Base-by-base conservation (phyloP, 2,888 invertebrate genomes). In the Drosophila anomalata region DNA sequence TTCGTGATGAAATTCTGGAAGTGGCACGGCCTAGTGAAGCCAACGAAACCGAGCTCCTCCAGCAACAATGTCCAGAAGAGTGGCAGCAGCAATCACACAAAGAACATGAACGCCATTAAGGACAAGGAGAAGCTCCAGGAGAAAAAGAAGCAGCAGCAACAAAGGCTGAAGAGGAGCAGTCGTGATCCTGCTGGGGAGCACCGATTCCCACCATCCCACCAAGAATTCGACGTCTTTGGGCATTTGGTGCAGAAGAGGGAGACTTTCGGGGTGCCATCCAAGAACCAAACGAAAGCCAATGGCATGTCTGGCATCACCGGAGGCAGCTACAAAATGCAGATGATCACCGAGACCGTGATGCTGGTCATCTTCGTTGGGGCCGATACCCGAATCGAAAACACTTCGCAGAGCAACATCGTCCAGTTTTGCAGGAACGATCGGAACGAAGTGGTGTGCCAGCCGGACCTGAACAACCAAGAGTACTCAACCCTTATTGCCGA, bases 1-100 rank as follows among this genome's bases (percentile, higher is more conserved):
- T 96, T 96, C 91, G 95, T 96, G 17, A 92, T 96, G 78, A 96
- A 96, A 92, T 95, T 96, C 91, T 96, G 96, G 96, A 95, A 95
- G 87, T 96, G 96, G 96, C 93, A 93, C 73, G 78, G 26, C 2
- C 39, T 36, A 9, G 2, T 11, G 7, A 41, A 51, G 53, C 42
- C 39, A 1, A 29, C 36, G 20, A 70, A 55, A 12, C 63, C 51
- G 11, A 26, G n/a, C 61, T 12, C 42, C 42, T 67, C 39, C 50
- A 73, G 36, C 61, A 68, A 44, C 39, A 70, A 68, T 51, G 63
- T 69, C 1, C 75, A 75, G 31, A 76, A 63, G 20, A 75, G 65
- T 26, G 59, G 55, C 48, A 70, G 61, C 29, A 73, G 59, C 53
- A 72, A 56, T 46, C 75, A 65, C 17, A 69, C 77, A 39, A 75